phyloP scores from a whole-genome alignment of 30 jellyfish, hydroid and myxozoan species.

The Aurelia aurita complex sp. Pacific region DNA sequence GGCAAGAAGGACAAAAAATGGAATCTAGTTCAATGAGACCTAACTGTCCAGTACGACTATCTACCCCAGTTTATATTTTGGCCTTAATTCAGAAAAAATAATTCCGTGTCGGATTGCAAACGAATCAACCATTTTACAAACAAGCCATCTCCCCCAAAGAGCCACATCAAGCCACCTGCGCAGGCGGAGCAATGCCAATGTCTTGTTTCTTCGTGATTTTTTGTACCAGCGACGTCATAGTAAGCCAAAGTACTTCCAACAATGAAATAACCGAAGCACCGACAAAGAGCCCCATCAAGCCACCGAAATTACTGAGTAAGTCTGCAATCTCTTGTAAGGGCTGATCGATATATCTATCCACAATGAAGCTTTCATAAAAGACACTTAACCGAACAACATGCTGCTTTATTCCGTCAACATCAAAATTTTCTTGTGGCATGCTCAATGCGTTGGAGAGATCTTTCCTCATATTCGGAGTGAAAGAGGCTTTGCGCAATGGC shows the following conservation, averaged over 20 bases:
- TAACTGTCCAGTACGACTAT: too few relatives aligned
- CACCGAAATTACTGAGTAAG: conserved; percentile 36
- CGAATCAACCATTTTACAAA: too few relatives aligned
- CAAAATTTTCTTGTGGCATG: neutral
- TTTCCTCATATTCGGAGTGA: neutral
- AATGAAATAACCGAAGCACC: conserved; percentile 35
- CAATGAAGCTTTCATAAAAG: conserved; percentile 10
- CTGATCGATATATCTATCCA: conserved; percentile 1
- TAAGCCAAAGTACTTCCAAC: conserved; percentile 1
- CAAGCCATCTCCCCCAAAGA: too few relatives aligned
- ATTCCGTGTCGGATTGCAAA: too few relatives aligned
- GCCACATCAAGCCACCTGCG: too few relatives aligned
- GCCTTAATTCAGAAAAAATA: too few relatives aligned
- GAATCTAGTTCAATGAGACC: too few relatives aligned
- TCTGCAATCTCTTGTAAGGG: neutral
- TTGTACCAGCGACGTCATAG: neutral
- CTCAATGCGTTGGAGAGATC: conserved; percentile 14
- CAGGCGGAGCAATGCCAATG: too few relatives aligned
- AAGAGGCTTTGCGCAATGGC: conserved; percentile 12
- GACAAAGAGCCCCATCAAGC: conserved; percentile 47
- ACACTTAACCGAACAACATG: conserved; percentile 13
- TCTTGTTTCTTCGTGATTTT: neutral
- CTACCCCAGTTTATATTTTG: too few relatives aligned
- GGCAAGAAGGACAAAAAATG: too few relatives aligned
- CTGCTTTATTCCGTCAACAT: conserved; percentile 7